Evolutionary conservation across 2,113 vertebrate species (phyloP), one percentile per base, ranked within the genome.

Genomic region (Felis chaus): DNA sequence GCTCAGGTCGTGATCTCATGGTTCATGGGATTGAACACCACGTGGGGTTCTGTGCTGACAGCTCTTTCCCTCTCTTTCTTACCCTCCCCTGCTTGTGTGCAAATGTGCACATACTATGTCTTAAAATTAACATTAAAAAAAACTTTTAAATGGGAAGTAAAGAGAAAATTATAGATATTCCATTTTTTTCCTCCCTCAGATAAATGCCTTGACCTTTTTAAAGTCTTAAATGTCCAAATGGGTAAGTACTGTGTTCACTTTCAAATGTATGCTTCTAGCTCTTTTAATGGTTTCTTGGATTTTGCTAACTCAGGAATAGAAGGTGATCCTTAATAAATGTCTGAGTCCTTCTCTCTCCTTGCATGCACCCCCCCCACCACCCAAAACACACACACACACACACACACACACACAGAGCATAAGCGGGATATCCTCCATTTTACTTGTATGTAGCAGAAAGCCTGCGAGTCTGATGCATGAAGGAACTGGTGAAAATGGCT

Each of bases 121-220:
- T 55, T 55, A 55, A 55, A 55, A 18, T 55, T 16, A 55, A 55
- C 53, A 55, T 55, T 55, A 18, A 55, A 55, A 55, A 55, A 55
- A 55, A 0, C 19, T 57, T 57, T 41, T 92, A 78, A 97, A 94
- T 92, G 39, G 50, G 8, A 57, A 36, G 39, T 48, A 39, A 41
- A 66, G 61, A 84, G 27, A 65, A 92, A 95, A 83, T 25, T 55
- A 73, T 12, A 95, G 29, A 2, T 53, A 83, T 9, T 91, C 55
- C 41, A 21, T 68, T 21, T 78, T 78, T 97, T 79, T 89, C 36
- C 23, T 96, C 36, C 7, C 78, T 95, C 86, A 11, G 36, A 85
- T 25, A 94, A 78, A 69, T 84, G 76, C 9, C 71, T 76, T 73
- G 39, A 57, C 41, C 19, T 36, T 33, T 83, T 63, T 53, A 61